A percentile compares a stretch with the other conserved stretches of the same genome.
Conservation (phyloP, 2,113 vertebrate genomes). For the Macrotis lagotis region DNA sequence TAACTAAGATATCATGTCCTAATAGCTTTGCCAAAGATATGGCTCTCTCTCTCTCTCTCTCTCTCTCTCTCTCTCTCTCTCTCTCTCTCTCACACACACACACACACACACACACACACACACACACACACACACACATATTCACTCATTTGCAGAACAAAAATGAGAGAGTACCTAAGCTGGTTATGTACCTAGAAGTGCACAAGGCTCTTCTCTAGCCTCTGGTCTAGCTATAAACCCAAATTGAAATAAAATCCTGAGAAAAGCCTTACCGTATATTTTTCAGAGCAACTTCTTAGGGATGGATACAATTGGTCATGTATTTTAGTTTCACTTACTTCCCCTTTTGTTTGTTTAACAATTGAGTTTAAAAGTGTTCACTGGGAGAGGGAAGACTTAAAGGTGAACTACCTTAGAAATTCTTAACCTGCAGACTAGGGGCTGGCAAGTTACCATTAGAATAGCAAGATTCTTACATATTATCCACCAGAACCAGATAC, state of each 20-base stretch:
- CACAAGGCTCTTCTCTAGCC: slow-evolving; percentile 94
- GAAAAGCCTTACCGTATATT: slow-evolving; percentile 17
- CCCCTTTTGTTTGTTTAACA: slow-evolving; percentile 18
- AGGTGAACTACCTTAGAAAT: not conserved
- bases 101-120: too few species aligned
- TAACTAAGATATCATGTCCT: slow-evolving; percentile 85
- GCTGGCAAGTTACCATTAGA: not conserved
- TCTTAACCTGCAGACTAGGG: not conserved
- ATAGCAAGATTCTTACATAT: not conserved
- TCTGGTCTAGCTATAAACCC: slow-evolving; percentile 84
- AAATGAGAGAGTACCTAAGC: slow-evolving; percentile 88
- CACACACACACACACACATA: too few species aligned
- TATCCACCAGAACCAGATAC: not conserved
- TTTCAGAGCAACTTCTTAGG: not conserved
- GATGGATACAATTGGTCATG: slow-evolving; percentile 10
- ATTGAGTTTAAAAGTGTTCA: slow-evolving; percentile 13
- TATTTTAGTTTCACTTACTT: slow-evolving; percentile 32
- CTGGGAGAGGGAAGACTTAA: not conserved
- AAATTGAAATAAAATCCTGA: slow-evolving; percentile 84
- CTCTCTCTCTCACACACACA: too few species aligned
- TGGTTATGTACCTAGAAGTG: slow-evolving; percentile 92
- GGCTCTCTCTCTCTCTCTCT: too few species aligned
- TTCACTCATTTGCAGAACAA: slow-evolving; percentile 79
- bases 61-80: too few species aligned
- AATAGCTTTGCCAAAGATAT: slow-evolving; percentile 94